Percentiles rank a stretch among this genome's conserved stretches.
Evolutionary conservation across 2,888 invertebrate genomes (phyloP).

Genomic region (Cephus runcator): DNA sequence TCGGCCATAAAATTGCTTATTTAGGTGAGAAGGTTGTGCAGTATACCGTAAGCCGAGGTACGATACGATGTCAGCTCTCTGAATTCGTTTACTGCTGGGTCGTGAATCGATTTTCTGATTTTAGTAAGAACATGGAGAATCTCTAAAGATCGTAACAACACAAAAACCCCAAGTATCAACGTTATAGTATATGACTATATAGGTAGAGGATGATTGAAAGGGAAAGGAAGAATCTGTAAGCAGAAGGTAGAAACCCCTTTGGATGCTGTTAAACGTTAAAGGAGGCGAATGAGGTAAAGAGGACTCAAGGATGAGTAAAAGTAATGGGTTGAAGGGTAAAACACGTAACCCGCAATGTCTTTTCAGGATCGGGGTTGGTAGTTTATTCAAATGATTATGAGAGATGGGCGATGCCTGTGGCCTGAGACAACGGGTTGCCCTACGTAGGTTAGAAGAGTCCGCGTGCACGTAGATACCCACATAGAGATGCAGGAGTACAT

Average conservation of each 20-base stretch:
- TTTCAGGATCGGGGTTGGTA: slow-evolving; percentile 27
- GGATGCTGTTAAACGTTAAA: neutral
- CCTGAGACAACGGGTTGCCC: slow-evolving; percentile 20
- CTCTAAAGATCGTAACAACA: neutral
- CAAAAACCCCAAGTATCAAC: neutral
- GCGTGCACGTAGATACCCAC: neutral
- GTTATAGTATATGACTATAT: neutral
- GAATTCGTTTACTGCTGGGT: neutral
- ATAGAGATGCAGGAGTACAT: neutral
- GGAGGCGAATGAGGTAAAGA: neutral
- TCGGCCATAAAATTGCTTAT: neutral
- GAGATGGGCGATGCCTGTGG: slow-evolving; percentile 34
- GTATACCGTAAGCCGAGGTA: neutral
- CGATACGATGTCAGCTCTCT: neutral
- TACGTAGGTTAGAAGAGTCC: slow-evolving; percentile 8
- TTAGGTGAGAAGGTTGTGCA: neutral
- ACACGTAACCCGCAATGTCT: slow-evolving; percentile 27
- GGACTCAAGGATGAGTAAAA: neutral
- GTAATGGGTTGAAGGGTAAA: neutral
- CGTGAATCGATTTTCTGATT: neutral
- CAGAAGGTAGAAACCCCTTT: neutral
- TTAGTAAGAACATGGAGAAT: neutral
- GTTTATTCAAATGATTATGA: slow-evolving; percentile 35
- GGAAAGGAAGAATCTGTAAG: neutral
- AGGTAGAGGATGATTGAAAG: neutral